phyloP scores from a whole-genome alignment of 1,140 invertebrate species.

The Scaptodrosophila lebanonensis region DNA sequence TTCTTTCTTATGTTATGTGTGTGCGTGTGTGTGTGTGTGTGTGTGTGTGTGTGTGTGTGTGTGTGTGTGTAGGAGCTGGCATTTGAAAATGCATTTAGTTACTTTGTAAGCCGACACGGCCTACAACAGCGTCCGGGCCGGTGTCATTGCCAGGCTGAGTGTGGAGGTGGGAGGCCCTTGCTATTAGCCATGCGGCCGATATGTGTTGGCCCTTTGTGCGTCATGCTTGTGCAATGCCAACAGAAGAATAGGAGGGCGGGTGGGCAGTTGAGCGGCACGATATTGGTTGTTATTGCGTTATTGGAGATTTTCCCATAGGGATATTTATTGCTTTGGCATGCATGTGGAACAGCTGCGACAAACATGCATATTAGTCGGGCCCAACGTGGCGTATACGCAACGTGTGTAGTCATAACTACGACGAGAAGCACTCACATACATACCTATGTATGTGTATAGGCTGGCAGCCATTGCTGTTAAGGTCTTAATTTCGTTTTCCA shows the following conservation, averaged over 20 bases:
- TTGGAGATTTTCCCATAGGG: constrained; percentile 66
- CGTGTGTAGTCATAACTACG: constrained; percentile 15
- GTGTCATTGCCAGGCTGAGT: constrained; percentile 1
- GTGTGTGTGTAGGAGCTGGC: constrained; percentile 28
- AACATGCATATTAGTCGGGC: constrained; percentile 68
- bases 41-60: constrained; percentile 10
- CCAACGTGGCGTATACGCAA: constrained; percentile 17
- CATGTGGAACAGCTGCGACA: constrained; percentile 70
- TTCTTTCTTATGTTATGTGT: constrained; percentile 3
- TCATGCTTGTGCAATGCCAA: no score
- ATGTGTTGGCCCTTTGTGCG: no score
- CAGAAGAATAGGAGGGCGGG: constrained; percentile 21
- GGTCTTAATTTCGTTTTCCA: constrained; percentile 62
- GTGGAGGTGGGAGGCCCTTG: constrained; percentile 10
- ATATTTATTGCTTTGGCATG: constrained; percentile 75
- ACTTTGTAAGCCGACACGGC: constrained; percentile 61
- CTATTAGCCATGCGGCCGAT: constrained; percentile 41
- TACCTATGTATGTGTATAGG: no score
- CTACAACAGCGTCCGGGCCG: constrained; percentile 22
- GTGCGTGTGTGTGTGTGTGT: constrained; percentile 1
- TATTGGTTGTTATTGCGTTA: constrained; percentile 75
- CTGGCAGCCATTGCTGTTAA: no score
- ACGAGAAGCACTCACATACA: no score
- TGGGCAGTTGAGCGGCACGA: constrained; percentile 43
- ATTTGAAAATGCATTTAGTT: constrained; percentile 73